These are phyloP conservation scores for Druceiella hillmani DNA, from an alignment of 2,888 invertebrate genomes.

Conservation along the genomic window DNA sequence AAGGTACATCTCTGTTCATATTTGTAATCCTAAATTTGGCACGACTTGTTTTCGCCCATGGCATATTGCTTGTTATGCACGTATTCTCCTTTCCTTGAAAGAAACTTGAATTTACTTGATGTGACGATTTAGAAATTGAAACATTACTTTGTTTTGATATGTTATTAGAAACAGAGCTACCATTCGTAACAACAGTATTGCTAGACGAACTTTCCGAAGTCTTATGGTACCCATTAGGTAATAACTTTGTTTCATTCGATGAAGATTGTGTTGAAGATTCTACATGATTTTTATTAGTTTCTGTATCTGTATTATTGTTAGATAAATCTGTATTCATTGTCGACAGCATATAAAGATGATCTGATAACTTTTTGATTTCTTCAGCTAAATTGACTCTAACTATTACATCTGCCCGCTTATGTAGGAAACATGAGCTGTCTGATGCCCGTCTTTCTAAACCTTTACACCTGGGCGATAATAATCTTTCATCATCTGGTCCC, in stretches of 20 bases:
- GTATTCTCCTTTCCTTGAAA: conserved; percentile 39
- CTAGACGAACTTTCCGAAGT: conserved; percentile 31
- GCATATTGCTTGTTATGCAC: conserved; percentile 49
- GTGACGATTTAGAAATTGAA: conserved; percentile 41
- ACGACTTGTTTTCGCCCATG: conserved; percentile 49
- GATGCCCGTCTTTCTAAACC: conserved; percentile 70
- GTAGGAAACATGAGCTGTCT: conserved; percentile 66
- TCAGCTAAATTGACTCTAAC: conserved; percentile 70
- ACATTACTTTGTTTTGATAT: conserved; percentile 34
- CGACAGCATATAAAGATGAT: conserved; percentile 67
- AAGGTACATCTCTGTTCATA: conserved; percentile 67
- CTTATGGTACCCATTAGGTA: conserved; percentile 38
- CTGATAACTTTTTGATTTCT: conserved; percentile 78
- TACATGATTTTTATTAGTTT: conserved; percentile 40
- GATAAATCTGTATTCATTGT: conserved; percentile 57
- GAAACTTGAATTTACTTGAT: conserved; percentile 39
- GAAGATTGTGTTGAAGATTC: conserved; percentile 31
- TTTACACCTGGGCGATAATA: conserved; percentile 36
- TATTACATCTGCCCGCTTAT: conserved; percentile 54
- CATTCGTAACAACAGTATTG: conserved; percentile 37
- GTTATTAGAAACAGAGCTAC: conserved; percentile 28
- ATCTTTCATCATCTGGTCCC: conserved; percentile 36
- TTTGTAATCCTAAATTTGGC: conserved; percentile 62
- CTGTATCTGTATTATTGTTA: conserved; percentile 41
- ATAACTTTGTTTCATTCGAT: conserved; percentile 35